phyloP scores from a whole-genome alignment of 37 sponge, comb jelly and placozoan species.

The Amphimedon queenslandica region DNA sequence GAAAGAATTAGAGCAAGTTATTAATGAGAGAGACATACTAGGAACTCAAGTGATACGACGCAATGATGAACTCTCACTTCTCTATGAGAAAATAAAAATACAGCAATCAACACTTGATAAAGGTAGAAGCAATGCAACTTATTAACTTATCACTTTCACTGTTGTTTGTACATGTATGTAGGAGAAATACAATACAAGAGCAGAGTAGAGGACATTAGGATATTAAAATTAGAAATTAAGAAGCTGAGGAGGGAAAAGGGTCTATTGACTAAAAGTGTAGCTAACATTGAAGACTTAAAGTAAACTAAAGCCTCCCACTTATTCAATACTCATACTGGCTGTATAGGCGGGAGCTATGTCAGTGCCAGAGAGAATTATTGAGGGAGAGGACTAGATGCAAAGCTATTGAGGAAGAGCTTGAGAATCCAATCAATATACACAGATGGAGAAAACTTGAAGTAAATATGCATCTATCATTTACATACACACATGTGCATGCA shows the following conservation, averaged over 20 bases:
- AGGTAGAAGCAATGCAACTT: slow-evolving; percentile 28
- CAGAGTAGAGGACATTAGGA: slow-evolving; percentile 91
- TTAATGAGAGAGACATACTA: slow-evolving; percentile 96
- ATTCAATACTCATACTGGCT: background rate
- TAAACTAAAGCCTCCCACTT: slow-evolving; percentile 2
- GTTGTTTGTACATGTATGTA: too few relatives aligned
- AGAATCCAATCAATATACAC: slow-evolving; percentile 99
- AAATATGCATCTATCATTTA: too few relatives aligned
- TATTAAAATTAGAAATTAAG: slow-evolving; percentile 93
- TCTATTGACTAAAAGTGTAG: slow-evolving; percentile 83
- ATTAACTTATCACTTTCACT: background rate
- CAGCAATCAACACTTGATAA: slow-evolving; percentile 97
- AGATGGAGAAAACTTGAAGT: slow-evolving; percentile 95
- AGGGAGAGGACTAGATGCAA: slow-evolving; percentile 96
- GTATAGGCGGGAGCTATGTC: slow-evolving; percentile 90
- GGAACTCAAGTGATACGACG: slow-evolving; percentile 97
- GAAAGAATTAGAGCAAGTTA: slow-evolving; percentile 98
- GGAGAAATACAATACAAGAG: slow-evolving; percentile 92
- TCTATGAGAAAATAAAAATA: slow-evolving; percentile 99
- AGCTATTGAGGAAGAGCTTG: slow-evolving; percentile 98
- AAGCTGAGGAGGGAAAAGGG: slow-evolving; percentile 90
- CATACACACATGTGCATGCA: background rate
- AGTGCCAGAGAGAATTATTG: slow-evolving; percentile 91
- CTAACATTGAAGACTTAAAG: slow-evolving; percentile 95
- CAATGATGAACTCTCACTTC: slow-evolving; percentile 96